Evolutionary conservation across 1,140 invertebrate species (phyloP), one percentile per base, ranked within the genome.

Genomic region (Aphis gossypii): DNA sequence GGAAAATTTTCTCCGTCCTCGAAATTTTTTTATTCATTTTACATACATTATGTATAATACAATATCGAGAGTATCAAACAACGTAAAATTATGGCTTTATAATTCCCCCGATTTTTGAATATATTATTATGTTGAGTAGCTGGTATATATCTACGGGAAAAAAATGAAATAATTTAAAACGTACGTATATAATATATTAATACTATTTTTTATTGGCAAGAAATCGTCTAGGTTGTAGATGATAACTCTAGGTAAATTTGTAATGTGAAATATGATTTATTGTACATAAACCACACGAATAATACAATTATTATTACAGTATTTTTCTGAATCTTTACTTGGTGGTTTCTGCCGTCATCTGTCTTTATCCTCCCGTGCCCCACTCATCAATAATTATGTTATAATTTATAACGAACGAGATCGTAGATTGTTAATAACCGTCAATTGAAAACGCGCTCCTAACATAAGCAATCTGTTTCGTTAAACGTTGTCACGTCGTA

Each of bases 391-490:
- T 86, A 86, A 86, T 46, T 30, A 86, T 84, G 20, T 41, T 84
- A 84, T 41, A 84, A 35, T 21, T 35, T 21, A 83, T 83, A 83
- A 83, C 35, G 38, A 41, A 44, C 23, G 14, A 30, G 41, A 86
- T 86, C 25, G 14, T 86, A 46, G 46, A 86, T 46, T 41, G 41
- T 86, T 86, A 86, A 46, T 86, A 86, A 86, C 25, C 25, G 25
- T 86, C 84, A 86, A 86, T 86, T 86, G 84, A 84, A 30, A 21
- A 41, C 23, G 2, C 38, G 8, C 14, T 76, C 25, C 4, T n/a
- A n/a, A 76, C 60, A 76, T n/a, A 76, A 76, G 60, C 60, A 76
- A 76, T 76, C 60, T 76, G 60, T 76, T 76, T n/a, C 60, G 14
- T 76, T 76, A 76, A 76, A 76, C 30, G 14, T 18, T 76, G 60